These are phyloP conservation scores for Cygnus atratus DNA, from an alignment of 2,113 vertebrate species.

Conservation along the genomic window DNA sequence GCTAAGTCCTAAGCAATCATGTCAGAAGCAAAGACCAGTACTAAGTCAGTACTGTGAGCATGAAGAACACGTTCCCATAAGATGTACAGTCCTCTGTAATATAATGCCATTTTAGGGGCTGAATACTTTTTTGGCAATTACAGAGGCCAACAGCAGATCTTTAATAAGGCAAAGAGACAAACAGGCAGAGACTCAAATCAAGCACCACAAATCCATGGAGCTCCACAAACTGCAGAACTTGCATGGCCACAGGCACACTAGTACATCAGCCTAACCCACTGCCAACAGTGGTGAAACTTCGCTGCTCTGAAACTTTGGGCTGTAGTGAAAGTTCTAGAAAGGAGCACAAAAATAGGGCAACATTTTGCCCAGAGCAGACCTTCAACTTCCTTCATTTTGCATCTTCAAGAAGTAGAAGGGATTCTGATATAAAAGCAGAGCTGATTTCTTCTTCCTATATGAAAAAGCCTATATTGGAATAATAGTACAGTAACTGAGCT, in stretches of 20 bases:
- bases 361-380: rapidly evolving
- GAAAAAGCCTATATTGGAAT: neutral
- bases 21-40: neutral
- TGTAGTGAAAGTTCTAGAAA: neutral
- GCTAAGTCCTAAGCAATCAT: neutral
- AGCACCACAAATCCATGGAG: neutral
- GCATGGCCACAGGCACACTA: rapidly evolving
- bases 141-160: rapidly evolving
- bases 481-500: neutral
- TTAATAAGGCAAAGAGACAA: neutral
- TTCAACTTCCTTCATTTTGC: neutral
- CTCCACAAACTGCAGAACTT: neutral
- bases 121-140: neutral
- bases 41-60: neutral
- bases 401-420: neutral
- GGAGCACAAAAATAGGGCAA: no score
- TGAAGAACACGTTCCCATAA: neutral
- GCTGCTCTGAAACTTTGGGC: neutral
- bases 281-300: neutral
- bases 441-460: neutral
- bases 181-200: neutral
- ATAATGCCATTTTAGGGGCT: neutral
- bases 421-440: neutral
- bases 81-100: neutral
- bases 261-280: no score